A percentile compares a stretch with the other conserved stretches of the same genome.
Conservation (phyloP, 2,113 vertebrate genomes). For the Polyodon spathula region DNA sequence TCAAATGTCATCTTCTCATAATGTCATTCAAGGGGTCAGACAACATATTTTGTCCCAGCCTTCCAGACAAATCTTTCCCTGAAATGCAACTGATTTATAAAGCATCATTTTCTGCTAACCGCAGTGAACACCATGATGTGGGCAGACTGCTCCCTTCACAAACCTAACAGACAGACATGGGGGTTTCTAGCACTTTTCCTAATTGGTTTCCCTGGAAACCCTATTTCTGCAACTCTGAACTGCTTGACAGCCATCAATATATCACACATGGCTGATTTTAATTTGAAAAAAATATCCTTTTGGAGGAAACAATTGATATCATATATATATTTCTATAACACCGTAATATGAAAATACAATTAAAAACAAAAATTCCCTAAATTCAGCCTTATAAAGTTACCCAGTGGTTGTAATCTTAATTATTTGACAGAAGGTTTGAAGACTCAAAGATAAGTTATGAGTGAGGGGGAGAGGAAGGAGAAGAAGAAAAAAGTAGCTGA, state of each 20-base stretch:
- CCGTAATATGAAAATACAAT: not conserved
- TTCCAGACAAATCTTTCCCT: slow-evolving; percentile 21
- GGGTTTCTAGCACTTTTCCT: slow-evolving; percentile 41
- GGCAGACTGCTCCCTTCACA: slow-evolving; percentile 22
- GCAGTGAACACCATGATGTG: slow-evolving; percentile 14
- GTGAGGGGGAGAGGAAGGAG: slow-evolving; percentile 11
- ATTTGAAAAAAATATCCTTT: slow-evolving; percentile 24
- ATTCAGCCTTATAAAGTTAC: slow-evolving; percentile 20
- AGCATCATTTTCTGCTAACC: slow-evolving; percentile 12
- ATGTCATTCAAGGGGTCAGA: slow-evolving; percentile 18
- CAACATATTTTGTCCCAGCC: slow-evolving; percentile 16
- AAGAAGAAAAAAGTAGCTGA: slow-evolving; percentile 13
- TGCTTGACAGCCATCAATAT: slow-evolving; percentile 27
- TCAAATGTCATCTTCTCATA: slow-evolving; percentile 23
- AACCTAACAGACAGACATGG: slow-evolving; percentile 27
- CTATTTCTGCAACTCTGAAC: slow-evolving; percentile 16
- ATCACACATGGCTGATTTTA: slow-evolving; percentile 28
- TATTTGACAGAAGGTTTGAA: slow-evolving; percentile 24
- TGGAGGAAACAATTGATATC: slow-evolving; percentile 26
- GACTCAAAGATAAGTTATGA: slow-evolving; percentile 30
- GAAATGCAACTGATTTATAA: slow-evolving; percentile 31
- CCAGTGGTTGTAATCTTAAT: slow-evolving; percentile 15
- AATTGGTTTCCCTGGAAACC: slow-evolving; percentile 33
- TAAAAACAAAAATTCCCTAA: slow-evolving; percentile 22
- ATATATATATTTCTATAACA: not conserved